A percentile compares a stretch with the other conserved stretches of the same genome.
phyloP scores from a whole-genome alignment of 2,888 invertebrate genomes.

The Horisme vitalbata region DNA sequence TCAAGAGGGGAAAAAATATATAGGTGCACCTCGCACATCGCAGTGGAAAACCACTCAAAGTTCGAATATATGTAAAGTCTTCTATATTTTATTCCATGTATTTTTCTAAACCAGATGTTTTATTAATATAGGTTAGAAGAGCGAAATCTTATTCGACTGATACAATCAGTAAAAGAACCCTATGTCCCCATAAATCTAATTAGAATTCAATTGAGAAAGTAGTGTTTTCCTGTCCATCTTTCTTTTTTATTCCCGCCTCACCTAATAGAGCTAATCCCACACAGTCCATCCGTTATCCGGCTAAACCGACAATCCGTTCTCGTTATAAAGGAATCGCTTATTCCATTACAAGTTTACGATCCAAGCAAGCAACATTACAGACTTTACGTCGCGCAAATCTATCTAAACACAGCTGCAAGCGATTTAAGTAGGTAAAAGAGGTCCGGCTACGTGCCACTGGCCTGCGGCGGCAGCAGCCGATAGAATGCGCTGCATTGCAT shows the following conservation, averaged over 20 bases:
- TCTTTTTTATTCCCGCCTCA: slow-evolving; percentile 1
- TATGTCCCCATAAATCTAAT: slow-evolving; percentile 3
- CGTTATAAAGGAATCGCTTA: slow-evolving; percentile 4
- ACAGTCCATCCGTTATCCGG: slow-evolving; percentile 9
- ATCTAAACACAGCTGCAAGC: slow-evolving; percentile 25
- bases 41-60: too few species aligned
- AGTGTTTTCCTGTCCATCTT: slow-evolving; percentile 9
- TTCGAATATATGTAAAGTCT: too few species aligned
- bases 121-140: too few species aligned
- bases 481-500: slow-evolving; percentile 26
- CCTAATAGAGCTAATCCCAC: slow-evolving; percentile 4
- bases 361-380: slow-evolving; percentile 8
- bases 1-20: too few species aligned
- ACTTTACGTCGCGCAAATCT: slow-evolving; percentile 31
- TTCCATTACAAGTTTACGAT: slow-evolving; percentile 10
- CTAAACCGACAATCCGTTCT: slow-evolving; percentile 7
- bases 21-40: too few species aligned
- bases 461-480: slow-evolving; percentile 4
- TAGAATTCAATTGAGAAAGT: slow-evolving; percentile 9
- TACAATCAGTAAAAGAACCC: neutral
- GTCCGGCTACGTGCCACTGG: slow-evolving; percentile 17
- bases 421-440: slow-evolving; percentile 44
- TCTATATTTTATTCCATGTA: too few species aligned
- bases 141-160: neutral
- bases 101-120: too few species aligned